Evolutionary conservation across 2,113 vertebrate species (phyloP), one percentile per base, ranked within the genome.

Genomic region (Pseudolaguvia tuberculata): DNA sequence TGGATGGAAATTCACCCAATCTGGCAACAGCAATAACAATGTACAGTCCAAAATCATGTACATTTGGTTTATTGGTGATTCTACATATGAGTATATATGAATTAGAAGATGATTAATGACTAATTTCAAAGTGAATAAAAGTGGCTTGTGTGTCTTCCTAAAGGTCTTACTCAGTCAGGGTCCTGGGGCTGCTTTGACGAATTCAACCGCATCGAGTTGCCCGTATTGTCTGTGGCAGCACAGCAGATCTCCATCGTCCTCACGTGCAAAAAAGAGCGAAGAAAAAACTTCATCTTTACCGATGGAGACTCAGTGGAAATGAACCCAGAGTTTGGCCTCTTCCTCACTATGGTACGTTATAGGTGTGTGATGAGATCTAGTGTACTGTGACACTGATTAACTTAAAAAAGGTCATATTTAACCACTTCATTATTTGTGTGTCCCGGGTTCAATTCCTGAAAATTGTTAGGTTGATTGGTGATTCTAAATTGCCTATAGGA

Each of bases 111-210:
- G 9, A 8, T 42, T 42, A 42, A 8, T 9, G 39, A 42, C 39
- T 47, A 50, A 13, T 65, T 47, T 21, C 14, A 13, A 47, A 65
- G 2, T 65, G 14, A 65, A 47, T 47, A 25, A 10, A 67, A 67
- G 62, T 81, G 48, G 72, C 76, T 85, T 21, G 21, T 66, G 0
- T 83, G 7, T 58, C 73, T 67, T 73, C 73, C 81, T 84, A 61
- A 84, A 99, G 97, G 97, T 81, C 91, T 99, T 69, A 94, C 96
- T 70, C 96, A 96, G 85, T 99, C 97, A 75, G 96, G 96, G 58
- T 98, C 97, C 50, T 99, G 97, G 97, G 97, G 97, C 47, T 98
- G 95, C 84, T 99, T 99, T 82, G 97, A 99, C 63, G 97, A 98
- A 82, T 99, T 98, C 85, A 98, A 98, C 84, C 95, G 96, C 35